Conservation (phyloP, 2,113 vertebrate species). For the Chrysochloris asiatica region DNA sequence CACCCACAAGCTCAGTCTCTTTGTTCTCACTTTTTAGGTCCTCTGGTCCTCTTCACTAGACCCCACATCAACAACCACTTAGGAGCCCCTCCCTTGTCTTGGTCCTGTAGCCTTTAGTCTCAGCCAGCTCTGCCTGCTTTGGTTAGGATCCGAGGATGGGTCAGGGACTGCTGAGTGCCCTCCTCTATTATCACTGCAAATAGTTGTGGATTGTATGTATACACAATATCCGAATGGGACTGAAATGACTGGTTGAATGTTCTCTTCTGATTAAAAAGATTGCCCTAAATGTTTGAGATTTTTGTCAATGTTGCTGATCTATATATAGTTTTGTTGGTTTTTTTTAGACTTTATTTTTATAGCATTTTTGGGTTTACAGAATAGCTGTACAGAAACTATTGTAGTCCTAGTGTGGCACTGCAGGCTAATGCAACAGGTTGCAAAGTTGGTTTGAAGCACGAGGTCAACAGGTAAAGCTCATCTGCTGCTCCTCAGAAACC, state of each 20-base stretch:
- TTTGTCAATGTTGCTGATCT: not conserved
- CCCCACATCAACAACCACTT: not conserved
- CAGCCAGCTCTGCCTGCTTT: not conserved
- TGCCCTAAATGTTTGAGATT: not conserved
- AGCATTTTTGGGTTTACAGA: not conserved
- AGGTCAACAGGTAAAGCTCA: no score
- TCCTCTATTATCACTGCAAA: not conserved
- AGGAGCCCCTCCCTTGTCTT: not conserved
- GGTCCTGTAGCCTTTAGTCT: not conserved
- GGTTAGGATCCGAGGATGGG: not conserved
- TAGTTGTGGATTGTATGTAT: not conserved
- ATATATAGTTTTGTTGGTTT: not conserved
- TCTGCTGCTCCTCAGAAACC: no score
- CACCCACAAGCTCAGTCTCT: not conserved
- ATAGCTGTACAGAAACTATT: not conserved
- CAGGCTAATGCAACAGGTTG: no score
- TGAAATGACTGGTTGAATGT: not conserved
- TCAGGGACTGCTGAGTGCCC: not conserved
- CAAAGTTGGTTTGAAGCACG: no score
- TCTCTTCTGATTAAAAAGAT: not conserved
- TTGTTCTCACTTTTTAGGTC: not conserved
- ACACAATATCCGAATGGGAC: not conserved
- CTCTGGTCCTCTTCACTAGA: not conserved
- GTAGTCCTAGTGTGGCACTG: no score
- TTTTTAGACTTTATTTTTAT: not conserved